Conservation (phyloP, 2,113 vertebrate species). For the Colistium nudipinnis region DNA sequence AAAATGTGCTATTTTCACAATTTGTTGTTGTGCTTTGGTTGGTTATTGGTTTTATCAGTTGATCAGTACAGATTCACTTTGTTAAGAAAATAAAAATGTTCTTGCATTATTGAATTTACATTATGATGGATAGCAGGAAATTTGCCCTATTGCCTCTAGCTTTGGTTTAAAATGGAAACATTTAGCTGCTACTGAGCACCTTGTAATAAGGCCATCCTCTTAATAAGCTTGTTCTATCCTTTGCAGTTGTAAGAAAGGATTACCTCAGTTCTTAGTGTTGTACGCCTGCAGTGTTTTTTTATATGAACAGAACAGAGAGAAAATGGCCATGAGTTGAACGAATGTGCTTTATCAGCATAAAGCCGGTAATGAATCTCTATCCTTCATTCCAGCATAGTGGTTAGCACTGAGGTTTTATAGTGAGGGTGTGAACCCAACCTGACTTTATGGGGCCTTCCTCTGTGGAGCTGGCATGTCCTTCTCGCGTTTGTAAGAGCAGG, state of each 20-base stretch:
- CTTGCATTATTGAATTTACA: neutral
- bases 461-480: neutral
- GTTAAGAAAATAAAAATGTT: neutral
- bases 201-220: conserved; percentile 28
- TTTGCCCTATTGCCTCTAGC: neutral
- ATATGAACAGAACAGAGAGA: conserved; percentile 14
- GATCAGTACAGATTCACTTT: neutral
- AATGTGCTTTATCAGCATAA: conserved; percentile 43
- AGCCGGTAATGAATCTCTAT: conserved; percentile 23
- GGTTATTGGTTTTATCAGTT: neutral
- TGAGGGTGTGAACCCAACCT: neutral
- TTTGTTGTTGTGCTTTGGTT: neutral
- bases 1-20: neutral
- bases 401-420: conserved; percentile 15
- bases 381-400: conserved; percentile 9
- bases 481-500: neutral
- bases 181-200: conserved; percentile 11
- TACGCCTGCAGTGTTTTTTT: conserved; percentile 9
- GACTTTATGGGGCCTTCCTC: neutral
- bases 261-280: conserved; percentile 28
- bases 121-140: neutral
- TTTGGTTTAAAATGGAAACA: conserved; percentile 5
- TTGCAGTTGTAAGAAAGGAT: conserved; percentile 30
- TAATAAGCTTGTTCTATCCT: conserved; percentile 40
- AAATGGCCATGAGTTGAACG: conserved; percentile 5